Conservation (phyloP, 2,888 invertebrate species). For the Frankliniella intonsa region DNA sequence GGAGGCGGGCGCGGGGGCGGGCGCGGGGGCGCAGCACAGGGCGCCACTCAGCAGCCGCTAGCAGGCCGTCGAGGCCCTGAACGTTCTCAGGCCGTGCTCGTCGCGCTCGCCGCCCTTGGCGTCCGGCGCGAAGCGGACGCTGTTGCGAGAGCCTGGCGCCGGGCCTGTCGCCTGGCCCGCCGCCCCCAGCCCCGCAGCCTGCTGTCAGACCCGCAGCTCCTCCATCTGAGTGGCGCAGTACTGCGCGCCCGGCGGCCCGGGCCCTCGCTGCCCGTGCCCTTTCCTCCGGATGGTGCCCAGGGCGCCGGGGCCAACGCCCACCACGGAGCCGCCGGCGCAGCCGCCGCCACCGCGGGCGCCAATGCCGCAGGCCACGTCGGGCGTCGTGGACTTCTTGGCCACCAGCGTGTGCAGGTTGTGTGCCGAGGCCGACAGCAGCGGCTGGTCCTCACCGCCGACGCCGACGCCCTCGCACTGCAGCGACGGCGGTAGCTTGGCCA, state of each 20-base stretch:
- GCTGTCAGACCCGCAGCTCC: conserved; percentile 3
- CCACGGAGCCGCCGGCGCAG: conserved; percentile 8
- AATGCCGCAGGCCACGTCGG: conserved; percentile 10
- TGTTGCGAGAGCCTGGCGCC: background rate
- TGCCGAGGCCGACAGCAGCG: background rate
- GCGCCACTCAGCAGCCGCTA: background rate
- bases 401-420: conserved; percentile 4
- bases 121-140: conserved; percentile 10
- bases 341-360: background rate
- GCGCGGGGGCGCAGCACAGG: background rate
- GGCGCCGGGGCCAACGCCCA: background rate
- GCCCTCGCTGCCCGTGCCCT: background rate
- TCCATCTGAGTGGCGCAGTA: conserved; percentile 2
- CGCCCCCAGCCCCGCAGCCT: background rate
- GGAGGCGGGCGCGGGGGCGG: background rate
- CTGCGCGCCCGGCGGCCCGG: background rate
- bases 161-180: background rate
- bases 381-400: background rate
- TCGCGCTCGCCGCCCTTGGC: background rate
- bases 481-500: background rate
- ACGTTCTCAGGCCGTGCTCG: background rate
- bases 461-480: background rate
- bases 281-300: conserved; percentile 10
- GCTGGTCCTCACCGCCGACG: background rate
- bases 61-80: background rate